Evolutionary conservation across 2,113 vertebrate species (phyloP), one percentile per base, ranked within the genome.

Genomic region (Diadophis punctatus): DNA sequence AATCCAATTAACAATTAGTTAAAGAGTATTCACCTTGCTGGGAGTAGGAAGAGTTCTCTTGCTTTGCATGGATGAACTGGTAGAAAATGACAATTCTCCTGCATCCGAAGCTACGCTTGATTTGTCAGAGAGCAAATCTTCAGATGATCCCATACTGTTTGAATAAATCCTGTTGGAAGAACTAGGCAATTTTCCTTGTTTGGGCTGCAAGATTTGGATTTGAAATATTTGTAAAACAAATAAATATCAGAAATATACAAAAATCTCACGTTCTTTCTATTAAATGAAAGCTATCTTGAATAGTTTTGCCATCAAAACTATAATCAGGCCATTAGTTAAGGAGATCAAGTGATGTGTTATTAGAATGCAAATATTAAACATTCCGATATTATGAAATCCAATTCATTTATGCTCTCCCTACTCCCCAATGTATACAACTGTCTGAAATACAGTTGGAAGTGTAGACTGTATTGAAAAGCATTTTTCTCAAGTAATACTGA

Each of bases 11-110:
- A 20, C 39, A 27, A 60, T 12, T 52, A 25, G 12, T 16, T 93
- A 91, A 90, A 93, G 12, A 51, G 63, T 27, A 51, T 3, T 95
- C 96, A 99, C 99, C 98, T 99, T 99, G 90, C 52, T 97, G 39
- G 97, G 96, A 12, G 94, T 94, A 5, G 97, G 96, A 90, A 98
- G 94, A 0, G 60, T 25, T 39, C 95, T 97, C 95, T 97, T 98
- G 51, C 94, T 94, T 88, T 91, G 96, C 0, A 43, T 95, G 20
- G 93, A 85, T 46, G 96, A 94, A 88, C 97, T 97, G 92, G 95
- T 97, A 94, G 97, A 97, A 49, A 97, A 92, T 0, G 97, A 98
- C 46, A 96, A 96, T 93, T 98, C 97, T 14, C 97, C 97, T 20
- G 96, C 87, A 91, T 98, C 98, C 7, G 95, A 98, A 43, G 97